These are phyloP conservation scores for Papilio gigon DNA, from an alignment of 2,888 invertebrate genomes.

Conservation along the genomic window DNA sequence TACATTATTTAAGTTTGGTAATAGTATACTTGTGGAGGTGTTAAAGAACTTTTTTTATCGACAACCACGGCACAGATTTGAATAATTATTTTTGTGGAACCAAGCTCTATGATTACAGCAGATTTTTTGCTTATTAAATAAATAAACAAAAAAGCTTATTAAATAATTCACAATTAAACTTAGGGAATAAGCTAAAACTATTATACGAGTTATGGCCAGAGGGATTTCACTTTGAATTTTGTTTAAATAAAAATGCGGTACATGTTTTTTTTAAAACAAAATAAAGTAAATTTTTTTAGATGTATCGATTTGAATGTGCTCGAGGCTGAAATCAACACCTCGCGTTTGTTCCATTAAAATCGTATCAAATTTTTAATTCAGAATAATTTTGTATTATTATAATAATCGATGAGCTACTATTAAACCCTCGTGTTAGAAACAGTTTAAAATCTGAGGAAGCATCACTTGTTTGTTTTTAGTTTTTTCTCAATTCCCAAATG, in stretches of 20 bases:
- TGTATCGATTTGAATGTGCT: constrained; percentile 54
- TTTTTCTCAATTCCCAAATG: background rate
- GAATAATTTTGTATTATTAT: constrained; percentile 58
- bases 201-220: no score
- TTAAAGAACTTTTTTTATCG: background rate
- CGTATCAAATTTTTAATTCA: constrained; percentile 49
- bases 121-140: no score
- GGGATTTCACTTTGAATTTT: background rate
- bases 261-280: background rate
- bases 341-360: constrained; percentile 48
- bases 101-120: no score
- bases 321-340: constrained; percentile 65
- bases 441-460: constrained; percentile 26
- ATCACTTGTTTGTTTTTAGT: background rate
- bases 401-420: constrained; percentile 57
- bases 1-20: background rate
- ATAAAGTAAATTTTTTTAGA: background rate
- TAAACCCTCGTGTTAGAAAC: constrained; percentile 40
- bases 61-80: no score
- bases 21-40: background rate
- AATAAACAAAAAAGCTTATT: no score
- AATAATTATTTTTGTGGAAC: no score
- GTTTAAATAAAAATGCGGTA: background rate
- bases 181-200: no score
- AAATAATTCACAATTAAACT: no score